Conservation (phyloP, 2,797 vertebrate species). For the Scolopax bukidnonensis region DNA sequence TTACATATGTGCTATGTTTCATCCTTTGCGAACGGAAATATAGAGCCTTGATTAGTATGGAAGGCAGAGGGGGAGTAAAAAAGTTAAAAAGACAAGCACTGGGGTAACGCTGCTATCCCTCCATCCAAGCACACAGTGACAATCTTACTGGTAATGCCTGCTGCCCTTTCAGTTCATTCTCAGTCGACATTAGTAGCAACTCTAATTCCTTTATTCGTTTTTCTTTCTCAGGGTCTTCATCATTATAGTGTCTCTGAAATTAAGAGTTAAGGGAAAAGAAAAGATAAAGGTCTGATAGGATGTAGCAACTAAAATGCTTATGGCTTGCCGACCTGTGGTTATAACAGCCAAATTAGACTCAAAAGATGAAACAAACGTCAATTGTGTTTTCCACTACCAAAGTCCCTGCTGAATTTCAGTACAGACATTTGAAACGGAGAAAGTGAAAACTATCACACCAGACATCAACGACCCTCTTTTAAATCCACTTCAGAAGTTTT, state of each 20-base stretch:
- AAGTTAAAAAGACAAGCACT: conserved; percentile 61
- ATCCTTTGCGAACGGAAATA: conserved; percentile 50
- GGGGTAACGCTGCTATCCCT: conserved; percentile 70
- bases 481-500: conserved; percentile 3
- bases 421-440: conserved; percentile 2
- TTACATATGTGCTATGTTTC: conserved; percentile 43
- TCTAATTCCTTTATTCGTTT: conserved; percentile 99
- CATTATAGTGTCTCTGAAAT: conserved; percentile 97
- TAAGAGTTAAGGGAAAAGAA: conserved; percentile 73
- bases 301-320: conserved; percentile 53
- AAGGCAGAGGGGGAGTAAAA: conserved; percentile 52
- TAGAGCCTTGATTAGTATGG: conserved; percentile 50
- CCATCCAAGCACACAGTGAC: conserved; percentile 64
- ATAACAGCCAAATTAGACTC: conserved; percentile 26
- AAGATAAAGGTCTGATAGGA: conserved; percentile 69
- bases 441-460: conserved; percentile 24
- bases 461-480: conserved; percentile 18
- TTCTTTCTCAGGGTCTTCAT: conserved; percentile 99
- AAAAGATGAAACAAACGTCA: not conserved
- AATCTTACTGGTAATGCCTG: conserved; percentile 91
- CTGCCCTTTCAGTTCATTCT: conserved; percentile 96
- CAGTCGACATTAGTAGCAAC: conserved; percentile 97
- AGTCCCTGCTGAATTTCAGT: conserved; percentile 18
- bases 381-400: not conserved
- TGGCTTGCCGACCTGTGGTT: conserved; percentile 48